Evolutionary conservation across 1,140 invertebrate species (phyloP).

Genomic region (Bombus picipes): DNA sequence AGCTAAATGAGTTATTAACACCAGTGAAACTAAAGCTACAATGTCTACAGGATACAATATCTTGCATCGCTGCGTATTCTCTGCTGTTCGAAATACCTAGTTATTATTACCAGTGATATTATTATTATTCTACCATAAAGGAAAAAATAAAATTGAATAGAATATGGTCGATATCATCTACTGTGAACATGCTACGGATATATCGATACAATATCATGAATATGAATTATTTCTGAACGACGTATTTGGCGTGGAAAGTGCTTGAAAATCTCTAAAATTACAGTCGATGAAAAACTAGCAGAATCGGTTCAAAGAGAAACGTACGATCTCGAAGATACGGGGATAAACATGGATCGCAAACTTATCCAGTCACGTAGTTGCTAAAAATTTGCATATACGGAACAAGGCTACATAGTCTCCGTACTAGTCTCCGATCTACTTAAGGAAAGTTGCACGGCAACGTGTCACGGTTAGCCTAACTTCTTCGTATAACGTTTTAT

Average conservation of each 20-base stretch:
- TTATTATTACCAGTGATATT: neutral
- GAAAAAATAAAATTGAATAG: neutral
- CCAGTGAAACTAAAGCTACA: neutral
- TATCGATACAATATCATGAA: no score
- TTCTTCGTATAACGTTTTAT: neutral
- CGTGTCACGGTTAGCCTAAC: neutral
- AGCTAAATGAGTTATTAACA: slow-evolving; percentile 14
- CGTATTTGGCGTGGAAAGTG: neutral
- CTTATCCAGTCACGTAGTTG: slow-evolving; percentile 12
- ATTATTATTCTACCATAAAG: neutral
- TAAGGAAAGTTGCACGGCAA: neutral
- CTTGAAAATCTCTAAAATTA: neutral
- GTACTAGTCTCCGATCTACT: neutral
- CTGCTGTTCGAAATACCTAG: neutral
- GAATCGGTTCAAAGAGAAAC: neutral
- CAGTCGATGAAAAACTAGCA: neutral
- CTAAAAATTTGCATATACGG: slow-evolving; percentile 30
- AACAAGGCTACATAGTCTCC: neutral
- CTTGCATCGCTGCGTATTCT: neutral
- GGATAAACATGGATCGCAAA: slow-evolving; percentile 15
- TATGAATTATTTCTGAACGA: no score
- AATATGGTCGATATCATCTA: neutral
- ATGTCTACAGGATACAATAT: neutral
- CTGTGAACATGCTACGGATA: neutral
- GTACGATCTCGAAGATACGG: neutral